Base-by-base conservation (phyloP, 2,797 vertebrate genomes). In the Sebastes trivittatus region DNA sequence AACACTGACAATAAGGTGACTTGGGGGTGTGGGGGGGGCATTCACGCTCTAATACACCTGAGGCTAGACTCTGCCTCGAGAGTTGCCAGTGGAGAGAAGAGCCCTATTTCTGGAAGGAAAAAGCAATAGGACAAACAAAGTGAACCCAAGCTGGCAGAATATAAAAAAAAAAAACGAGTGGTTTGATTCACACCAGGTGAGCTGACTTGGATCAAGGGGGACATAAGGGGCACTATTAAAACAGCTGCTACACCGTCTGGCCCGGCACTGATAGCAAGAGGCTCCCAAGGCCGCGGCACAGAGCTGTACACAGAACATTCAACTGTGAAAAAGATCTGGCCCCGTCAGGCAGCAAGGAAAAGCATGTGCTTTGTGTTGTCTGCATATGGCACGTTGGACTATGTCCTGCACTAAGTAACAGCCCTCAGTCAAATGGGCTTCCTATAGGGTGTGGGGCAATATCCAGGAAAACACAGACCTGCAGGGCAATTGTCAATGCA, bases 41-140 rank as follows among this genome's bases (percentile, higher is more conserved):
- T 89, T 88, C 86, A 87, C 78, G 89, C 86, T 90, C 77, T 65
- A 82, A 90, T 87, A 87, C 92, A 92, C 91, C 91, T 86, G 90
- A 87, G 89, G 84, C 78, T 38, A 64, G 52, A 85, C 81, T 29
- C 62, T 70, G 72, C 79, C 83, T 70, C 54, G 70, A 86, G 85
- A 89, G 80, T 61, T 67, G 89, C 87, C 91, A 86, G 67, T 68
- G 72, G 65, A 82, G 46, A 87, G 34, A 80, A 75, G 65, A 80
- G 72, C 2, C 64, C 13, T 74, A 25, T 84, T 91, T 89, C 80
- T 83, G 75, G 59, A 81, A 81, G 64, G 80, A 64, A 46, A 82
- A 85, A 77, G 75, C 82, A 70, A 82, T 52, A 76, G 69, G 67
- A 87, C 72, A 73, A 86, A 92, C 84, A 90, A 87, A 87, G 80